Evolutionary conservation across 2,888 invertebrate species (phyloP), one percentile per base, ranked within the genome.

Genomic region (Pammene aurita): DNA sequence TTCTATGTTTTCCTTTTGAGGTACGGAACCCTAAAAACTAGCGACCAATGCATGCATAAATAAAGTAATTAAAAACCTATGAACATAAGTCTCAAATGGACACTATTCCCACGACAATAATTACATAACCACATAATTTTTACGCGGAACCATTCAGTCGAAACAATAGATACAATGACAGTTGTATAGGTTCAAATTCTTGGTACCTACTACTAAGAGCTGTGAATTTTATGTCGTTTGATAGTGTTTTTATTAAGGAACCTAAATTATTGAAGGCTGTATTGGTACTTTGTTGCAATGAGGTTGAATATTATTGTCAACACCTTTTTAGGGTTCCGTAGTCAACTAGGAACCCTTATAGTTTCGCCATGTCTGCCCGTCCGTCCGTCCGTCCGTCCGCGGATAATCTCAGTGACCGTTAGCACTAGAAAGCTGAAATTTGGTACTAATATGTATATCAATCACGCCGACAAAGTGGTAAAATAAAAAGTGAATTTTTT

Each of bases 111-210:
- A 67, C 62, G 55, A 16, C 1, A 41, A 26, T 38, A 67, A 56
- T 67, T 38, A 13, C 7, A 13, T 2, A 48, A 42, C 7, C 42
- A 35, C 18, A 41, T 41, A 48, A 46, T 52, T 42, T 11, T 54
- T 38, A 35, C 44, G 54, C 50, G 35, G 35, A 60, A 44, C 5
- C 14, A 67, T 62, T 62, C 41, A 57, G 7, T 57, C 13, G 57
- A 35, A 11, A 67, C 67, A 67, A 67, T 67, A 48, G 61, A 67
- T 54, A 54, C 56, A 18, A 56, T 44, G 67, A 67, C 67, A 56
- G 48, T 54, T 48, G 56, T 18, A 60, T 50, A 46, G 14, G 50
- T 18, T 42, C 58, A 14, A 14, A 56, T 56, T n/a, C 7, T 50
- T 62, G 34, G 57, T 14, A 48, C 55, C 26, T 42, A n/a, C n/a